Percentiles rank a stretch among this genome's conserved stretches.
phyloP scores from a whole-genome alignment of 1,140 invertebrate species.

The Drosophila paulistorum region DNA sequence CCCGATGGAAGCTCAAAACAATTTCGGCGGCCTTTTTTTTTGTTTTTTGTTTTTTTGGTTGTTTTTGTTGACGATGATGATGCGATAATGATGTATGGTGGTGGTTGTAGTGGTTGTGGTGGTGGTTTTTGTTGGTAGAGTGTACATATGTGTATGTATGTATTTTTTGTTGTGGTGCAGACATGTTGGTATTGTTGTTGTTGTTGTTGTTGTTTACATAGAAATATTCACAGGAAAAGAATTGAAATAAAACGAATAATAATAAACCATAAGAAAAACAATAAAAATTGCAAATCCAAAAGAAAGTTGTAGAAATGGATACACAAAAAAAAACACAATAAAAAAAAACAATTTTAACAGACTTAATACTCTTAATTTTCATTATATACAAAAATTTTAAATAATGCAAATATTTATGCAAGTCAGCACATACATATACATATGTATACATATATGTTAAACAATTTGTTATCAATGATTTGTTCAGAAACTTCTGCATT shows the following conservation, averaged over 20 bases:
- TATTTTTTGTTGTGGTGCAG: slow-evolving; percentile 46
- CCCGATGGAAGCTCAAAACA: slow-evolving; percentile 83
- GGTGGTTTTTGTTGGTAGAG: slow-evolving; percentile 35
- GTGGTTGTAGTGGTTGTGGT: slow-evolving; percentile 36
- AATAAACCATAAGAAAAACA: slow-evolving; percentile 48
- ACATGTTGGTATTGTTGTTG: slow-evolving; percentile 45
- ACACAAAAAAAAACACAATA: slow-evolving; percentile 51
- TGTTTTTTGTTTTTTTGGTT: slow-evolving; percentile 12
- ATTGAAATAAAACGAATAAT: slow-evolving; percentile 64
- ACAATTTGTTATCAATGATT: slow-evolving; percentile 18
- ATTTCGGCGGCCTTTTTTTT: slow-evolving; percentile 80
- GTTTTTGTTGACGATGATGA: slow-evolving; percentile 28
- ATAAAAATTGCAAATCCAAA: slow-evolving; percentile 55
- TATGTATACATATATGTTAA: slow-evolving; percentile 20
- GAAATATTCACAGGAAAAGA: slow-evolving; percentile 69
- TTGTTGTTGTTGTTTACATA: slow-evolving; percentile 58
- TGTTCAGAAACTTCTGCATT: slow-evolving; percentile 36
- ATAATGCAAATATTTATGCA: slow-evolving; percentile 37
- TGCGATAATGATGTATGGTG: slow-evolving; percentile 30
- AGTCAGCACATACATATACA: slow-evolving; percentile 18
- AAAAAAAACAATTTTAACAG: slow-evolving; percentile 47
- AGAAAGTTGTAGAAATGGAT: slow-evolving; percentile 48
- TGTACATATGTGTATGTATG: slow-evolving; percentile 21
- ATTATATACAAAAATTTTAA: slow-evolving; percentile 40
- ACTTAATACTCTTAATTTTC: slow-evolving; percentile 38